Conservation (phyloP, 2,797 vertebrate genomes). For the Sphenodon punctatus region DNA sequence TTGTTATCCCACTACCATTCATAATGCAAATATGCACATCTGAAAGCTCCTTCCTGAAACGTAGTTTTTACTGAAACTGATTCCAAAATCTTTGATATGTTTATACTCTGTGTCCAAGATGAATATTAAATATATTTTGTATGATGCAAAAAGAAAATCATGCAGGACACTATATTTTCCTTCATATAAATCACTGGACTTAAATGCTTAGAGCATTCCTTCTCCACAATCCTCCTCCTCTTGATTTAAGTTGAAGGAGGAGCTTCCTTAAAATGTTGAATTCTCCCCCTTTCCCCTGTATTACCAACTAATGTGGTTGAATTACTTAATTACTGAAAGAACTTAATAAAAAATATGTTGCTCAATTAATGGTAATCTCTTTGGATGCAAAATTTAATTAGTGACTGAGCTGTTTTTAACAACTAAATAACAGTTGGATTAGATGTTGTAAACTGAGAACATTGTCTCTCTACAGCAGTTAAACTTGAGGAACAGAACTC, state of each 20-base stretch:
- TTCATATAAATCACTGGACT: no score
- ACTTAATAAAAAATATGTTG: conserved; percentile 12
- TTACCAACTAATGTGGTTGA: neutral
- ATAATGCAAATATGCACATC: no score
- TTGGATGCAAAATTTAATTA: conserved; percentile 27
- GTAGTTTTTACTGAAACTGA: no score
- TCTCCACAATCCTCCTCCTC: neutral
- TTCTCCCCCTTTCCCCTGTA: neutral
- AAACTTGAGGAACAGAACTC: conserved; percentile 27
- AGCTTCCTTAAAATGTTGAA: neutral
- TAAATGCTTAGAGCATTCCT: neutral
- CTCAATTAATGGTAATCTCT: neutral
- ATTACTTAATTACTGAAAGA: neutral
- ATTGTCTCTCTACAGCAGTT: conserved; percentile 12
- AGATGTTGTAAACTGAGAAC: conserved; percentile 27
- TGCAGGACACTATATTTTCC: no score
- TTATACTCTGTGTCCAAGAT: no score
- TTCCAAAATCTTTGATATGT: no score
- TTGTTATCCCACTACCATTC: no score
- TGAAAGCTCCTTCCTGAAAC: no score
- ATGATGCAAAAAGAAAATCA: no score
- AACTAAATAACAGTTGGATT: conserved; percentile 12
- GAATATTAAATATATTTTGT: no score
- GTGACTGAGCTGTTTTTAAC: neutral
- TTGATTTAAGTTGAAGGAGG: neutral